These are phyloP conservation scores for Istiophorus platypterus DNA, from an alignment of 2,113 vertebrate genomes.

Conservation along the genomic window DNA sequence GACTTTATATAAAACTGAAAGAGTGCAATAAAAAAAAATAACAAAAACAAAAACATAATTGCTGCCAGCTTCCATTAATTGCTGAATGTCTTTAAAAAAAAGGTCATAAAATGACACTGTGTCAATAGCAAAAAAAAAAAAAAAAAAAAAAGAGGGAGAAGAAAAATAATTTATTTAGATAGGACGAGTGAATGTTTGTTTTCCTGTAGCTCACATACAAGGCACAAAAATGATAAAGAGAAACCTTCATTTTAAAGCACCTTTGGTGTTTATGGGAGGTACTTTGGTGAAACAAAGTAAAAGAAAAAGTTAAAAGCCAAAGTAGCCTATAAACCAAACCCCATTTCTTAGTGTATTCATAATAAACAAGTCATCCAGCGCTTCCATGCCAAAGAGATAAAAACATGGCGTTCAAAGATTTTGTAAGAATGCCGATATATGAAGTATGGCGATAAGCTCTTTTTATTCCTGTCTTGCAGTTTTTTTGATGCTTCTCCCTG, in stretches of 20 bases:
- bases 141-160: background rate
- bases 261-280: constrained; percentile 88
- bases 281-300: constrained; percentile 84
- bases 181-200: constrained; percentile 63
- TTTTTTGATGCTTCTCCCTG: constrained; percentile 56
- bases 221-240: constrained; percentile 86
- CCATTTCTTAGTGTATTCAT: constrained; percentile 61
- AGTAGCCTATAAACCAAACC: constrained; percentile 73
- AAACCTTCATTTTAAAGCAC: constrained; percentile 87
- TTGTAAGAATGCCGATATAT: constrained; percentile 52
- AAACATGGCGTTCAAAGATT: constrained; percentile 69
- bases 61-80: constrained; percentile 48
- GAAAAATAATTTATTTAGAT: constrained; percentile 26
- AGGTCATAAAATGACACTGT: constrained; percentile 34
- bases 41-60: background rate
- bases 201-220: constrained; percentile 85
- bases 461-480: constrained; percentile 57
- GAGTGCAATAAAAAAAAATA: constrained; percentile 41
- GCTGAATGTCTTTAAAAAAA: constrained; percentile 31
- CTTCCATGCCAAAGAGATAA: constrained; percentile 59
- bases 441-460: constrained; percentile 58
- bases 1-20: constrained; percentile 11
- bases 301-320: constrained; percentile 73
- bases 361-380: constrained; percentile 69
- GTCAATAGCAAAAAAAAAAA: constrained; percentile 15